A percentile compares a stretch with the other conserved stretches of the same genome.
These are phyloP conservation scores for Bufo bufo DNA, from an alignment of 2,113 vertebrate genomes.

Conservation along the genomic window DNA sequence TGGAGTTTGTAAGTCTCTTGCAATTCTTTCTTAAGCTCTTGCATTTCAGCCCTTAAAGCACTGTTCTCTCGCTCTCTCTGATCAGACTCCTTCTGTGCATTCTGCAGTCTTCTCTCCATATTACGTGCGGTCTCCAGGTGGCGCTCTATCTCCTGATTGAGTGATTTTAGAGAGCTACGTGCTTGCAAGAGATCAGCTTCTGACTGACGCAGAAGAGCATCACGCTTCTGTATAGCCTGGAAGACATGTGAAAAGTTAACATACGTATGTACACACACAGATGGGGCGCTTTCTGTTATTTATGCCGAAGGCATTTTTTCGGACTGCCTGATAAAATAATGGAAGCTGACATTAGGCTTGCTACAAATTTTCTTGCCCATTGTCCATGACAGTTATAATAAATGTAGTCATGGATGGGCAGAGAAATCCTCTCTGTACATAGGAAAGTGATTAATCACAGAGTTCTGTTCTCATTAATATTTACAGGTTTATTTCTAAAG, in stretches of 20 bases:
- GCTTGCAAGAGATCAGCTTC: constrained; percentile 68
- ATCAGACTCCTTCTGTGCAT: constrained; percentile 60
- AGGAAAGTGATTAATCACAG: not conserved
- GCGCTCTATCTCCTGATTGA: constrained; percentile 65
- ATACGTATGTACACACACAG: not conserved
- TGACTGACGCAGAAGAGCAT: constrained; percentile 65
- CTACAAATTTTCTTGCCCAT: constrained; percentile 8
- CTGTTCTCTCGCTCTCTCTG: constrained; percentile 62
- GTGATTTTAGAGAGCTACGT: constrained; percentile 62
- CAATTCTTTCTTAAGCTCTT: constrained; percentile 63
- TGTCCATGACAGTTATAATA: constrained; percentile 3
- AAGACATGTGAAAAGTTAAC: constrained; percentile 11
- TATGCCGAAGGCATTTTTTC: not conserved
- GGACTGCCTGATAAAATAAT: not conserved
- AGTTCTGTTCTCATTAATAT: not conserved
- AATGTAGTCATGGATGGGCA: not conserved
- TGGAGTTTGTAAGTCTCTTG: constrained; percentile 63
- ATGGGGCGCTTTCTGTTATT: not conserved
- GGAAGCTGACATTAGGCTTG: not conserved
- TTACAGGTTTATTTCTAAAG: constrained; percentile 1
- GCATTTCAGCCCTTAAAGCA: constrained; percentile 60
- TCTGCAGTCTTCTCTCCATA: constrained; percentile 63
- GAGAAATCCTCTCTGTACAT: not conserved
- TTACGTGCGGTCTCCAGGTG: constrained; percentile 52
- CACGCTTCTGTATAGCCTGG: constrained; percentile 70